Conservation (phyloP, 1,140 invertebrate genomes). For the Megathymus violae region DNA sequence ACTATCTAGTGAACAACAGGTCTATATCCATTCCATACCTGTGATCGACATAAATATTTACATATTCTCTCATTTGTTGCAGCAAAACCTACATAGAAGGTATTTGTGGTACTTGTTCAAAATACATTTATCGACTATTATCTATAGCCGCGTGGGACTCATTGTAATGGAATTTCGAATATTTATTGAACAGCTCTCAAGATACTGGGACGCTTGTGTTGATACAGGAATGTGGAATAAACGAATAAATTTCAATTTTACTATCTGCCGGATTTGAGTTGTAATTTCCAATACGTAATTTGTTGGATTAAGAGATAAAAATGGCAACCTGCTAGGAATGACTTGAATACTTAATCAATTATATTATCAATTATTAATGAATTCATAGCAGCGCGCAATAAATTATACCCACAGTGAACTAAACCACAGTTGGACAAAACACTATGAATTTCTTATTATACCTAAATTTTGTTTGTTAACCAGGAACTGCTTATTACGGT, state of each 20-base stretch:
- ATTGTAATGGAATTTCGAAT: conserved; percentile 12
- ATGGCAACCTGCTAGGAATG: not conserved
- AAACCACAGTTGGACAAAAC: too few relatives aligned
- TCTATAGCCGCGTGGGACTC: conserved; percentile 10
- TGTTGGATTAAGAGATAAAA: not conserved
- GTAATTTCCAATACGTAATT: not conserved
- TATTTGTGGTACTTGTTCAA: conserved; percentile 9
- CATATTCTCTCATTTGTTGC: not conserved
- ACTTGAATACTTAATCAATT: too few relatives aligned
- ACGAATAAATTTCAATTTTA: not conserved
- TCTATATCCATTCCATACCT: too few relatives aligned
- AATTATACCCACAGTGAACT: too few relatives aligned
- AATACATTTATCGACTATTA: conserved; percentile 5
- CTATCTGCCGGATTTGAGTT: not conserved
- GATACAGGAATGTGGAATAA: not conserved
- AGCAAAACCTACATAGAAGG: conserved; percentile 1
- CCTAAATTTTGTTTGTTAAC: too few relatives aligned
- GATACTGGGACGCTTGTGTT: not conserved
- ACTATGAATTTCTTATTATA: too few relatives aligned
- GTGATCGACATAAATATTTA: not conserved
- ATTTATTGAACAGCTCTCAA: conserved; percentile 11
- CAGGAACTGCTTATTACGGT: too few relatives aligned
- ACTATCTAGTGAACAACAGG: too few relatives aligned
- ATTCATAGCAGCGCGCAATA: too few relatives aligned
- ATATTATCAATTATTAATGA: not conserved